A percentile compares a stretch with the other conserved stretches of the same genome.
Evolutionary conservation across 2,888 invertebrate genomes (phyloP).

Genomic region (Orthonevra nobilis): DNA sequence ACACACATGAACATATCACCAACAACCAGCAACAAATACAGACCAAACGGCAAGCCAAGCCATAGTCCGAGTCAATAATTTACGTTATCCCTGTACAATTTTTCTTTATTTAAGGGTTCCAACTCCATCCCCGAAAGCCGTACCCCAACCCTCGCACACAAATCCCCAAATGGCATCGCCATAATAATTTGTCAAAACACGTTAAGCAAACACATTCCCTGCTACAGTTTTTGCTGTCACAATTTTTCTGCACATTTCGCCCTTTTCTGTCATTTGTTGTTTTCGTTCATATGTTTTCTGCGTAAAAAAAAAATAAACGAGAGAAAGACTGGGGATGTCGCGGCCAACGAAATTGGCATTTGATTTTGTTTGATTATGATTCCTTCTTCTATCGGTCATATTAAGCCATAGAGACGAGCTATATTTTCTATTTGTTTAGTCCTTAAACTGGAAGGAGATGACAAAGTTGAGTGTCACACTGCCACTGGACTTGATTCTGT

Average conservation of each 20-base stretch:
- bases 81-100: slow-evolving; percentile 60
- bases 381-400: slow-evolving; percentile 59
- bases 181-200: slow-evolving; percentile 71
- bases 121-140: slow-evolving; percentile 11
- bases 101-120: slow-evolving; percentile 65
- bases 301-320: slow-evolving; percentile 6
- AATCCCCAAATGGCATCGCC: slow-evolving; percentile 68
- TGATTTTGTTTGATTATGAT: slow-evolving; percentile 70
- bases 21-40: slow-evolving; percentile 12
- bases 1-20: slow-evolving; percentile 18
- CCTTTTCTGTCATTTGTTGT: slow-evolving; percentile 43
- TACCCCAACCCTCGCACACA: neutral
- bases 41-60: slow-evolving; percentile 52
- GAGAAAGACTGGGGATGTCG: slow-evolving; percentile 16
- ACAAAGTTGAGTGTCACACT: slow-evolving; percentile 29
- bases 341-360: slow-evolving; percentile 67
- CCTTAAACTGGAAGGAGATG: slow-evolving; percentile 41
- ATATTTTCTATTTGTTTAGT: slow-evolving; percentile 67
- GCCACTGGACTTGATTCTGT: slow-evolving; percentile 30
- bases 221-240: slow-evolving; percentile 28
- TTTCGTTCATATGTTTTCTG: slow-evolving; percentile 29
- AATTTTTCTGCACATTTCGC: slow-evolving; percentile 57
- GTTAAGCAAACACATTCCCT: slow-evolving; percentile 67
- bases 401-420: slow-evolving; percentile 58
- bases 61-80: slow-evolving; percentile 66